Percentiles rank a stretch among this genome's conserved stretches.
phyloP scores from a whole-genome alignment of 2,888 invertebrate species.

The Bimastos eiseni region DNA sequence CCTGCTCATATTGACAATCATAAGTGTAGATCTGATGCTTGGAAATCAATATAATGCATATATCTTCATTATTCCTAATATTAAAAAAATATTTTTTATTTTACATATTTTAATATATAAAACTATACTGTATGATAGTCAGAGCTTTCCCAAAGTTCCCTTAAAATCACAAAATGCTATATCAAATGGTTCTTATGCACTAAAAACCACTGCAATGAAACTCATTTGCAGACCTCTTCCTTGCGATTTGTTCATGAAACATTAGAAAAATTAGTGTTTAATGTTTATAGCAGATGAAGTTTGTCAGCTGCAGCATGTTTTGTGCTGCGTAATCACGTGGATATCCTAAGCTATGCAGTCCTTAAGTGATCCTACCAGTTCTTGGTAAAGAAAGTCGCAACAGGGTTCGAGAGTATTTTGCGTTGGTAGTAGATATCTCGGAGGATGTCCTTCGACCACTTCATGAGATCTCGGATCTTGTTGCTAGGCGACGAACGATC shows the following conservation, averaged over 20 bases:
- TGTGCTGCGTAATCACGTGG: neutral
- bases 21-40: too few species aligned
- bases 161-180: too few species aligned
- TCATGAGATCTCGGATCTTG: conserved; percentile 63
- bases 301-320: neutral
- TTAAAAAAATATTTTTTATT: too few species aligned
- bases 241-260: neutral
- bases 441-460: conserved; percentile 63
- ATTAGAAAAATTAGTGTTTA: neutral
- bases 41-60: too few species aligned
- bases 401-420: conserved; percentile 57
- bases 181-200: too few species aligned
- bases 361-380: conserved; percentile 54
- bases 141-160: too few species aligned
- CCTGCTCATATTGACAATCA: too few species aligned
- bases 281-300: neutral
- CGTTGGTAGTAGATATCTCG: conserved; percentile 62
- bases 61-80: too few species aligned
- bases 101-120: too few species aligned
- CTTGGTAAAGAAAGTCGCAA: conserved; percentile 60
- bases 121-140: too few species aligned
- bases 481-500: conserved; percentile 62
- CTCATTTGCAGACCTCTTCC: neutral
- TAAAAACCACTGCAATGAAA: too few species aligned
- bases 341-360: neutral